Evolutionary conservation across 2,888 invertebrate genomes (phyloP), one percentile per base, ranked within the genome.

Genomic region (Busseola fusca): DNA sequence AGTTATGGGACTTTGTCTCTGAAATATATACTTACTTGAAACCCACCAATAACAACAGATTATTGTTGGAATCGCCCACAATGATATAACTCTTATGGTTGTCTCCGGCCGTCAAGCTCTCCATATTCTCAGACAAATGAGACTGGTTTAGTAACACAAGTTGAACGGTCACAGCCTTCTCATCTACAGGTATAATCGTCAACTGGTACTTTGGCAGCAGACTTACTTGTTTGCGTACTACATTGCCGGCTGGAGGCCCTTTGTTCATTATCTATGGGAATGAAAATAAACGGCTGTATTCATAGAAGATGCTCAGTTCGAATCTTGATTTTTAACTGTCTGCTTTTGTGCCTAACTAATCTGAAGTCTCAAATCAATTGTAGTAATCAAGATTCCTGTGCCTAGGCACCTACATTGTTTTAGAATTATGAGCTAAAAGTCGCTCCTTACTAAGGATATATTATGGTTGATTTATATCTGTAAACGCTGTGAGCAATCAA

Each of bases 221-320:
- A 59, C 92, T 91, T 21, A 97, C 96, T 90, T 97, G 96, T 76
- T 97, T 97, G 57, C 96, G 95, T 5, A 98, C 88, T 58, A 96
- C 91, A 87, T 97, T 97, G 6, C 98, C 98, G 81, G 97, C 97
- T 59, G 98, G 98, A 21, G 97, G 96, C 57, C 97, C 96, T 88
- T 97, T 96, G 89, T 97, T 97, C 86, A 97, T 96, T 87, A 97
- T 97, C 97, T 97, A 54, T 86, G 83, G 30, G 14, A 64, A 69
- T 60, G 14, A 21, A 50, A 62, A 40, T 37, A 27, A 50, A 21
- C 5, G 7, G 58, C n/a, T 71, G n/a, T 52, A 52, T 27, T 64
- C 27, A 34, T 65, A 64, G 3, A 27, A 2, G 37, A 62, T 65
- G 27, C 5, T 40, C 27, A 30, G 40, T 25, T 21, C n/a, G n/a